Percentiles rank a stretch among this genome's conserved stretches.
Conservation (phyloP, 30 jellyfish, hydroid and myxozoan species). For the Pseudorhiza aurosa region DNA sequence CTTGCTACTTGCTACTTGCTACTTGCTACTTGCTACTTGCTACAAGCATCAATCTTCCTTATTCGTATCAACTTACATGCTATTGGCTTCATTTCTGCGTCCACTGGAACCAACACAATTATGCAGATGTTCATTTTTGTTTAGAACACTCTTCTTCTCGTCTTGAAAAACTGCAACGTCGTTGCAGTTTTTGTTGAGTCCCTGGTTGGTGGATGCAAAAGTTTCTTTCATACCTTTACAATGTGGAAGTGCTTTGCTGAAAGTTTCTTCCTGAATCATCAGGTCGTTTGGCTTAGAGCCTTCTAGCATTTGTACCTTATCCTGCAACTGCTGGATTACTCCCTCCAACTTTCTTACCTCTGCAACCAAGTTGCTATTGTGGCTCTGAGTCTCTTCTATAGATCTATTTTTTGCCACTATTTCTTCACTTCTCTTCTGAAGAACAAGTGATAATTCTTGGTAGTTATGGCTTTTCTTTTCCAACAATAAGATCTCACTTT, state of each 20-base stretch:
- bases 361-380: not conserved
- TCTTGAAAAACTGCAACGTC: not conserved
- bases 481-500: not conserved
- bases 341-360: not conserved
- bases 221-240: not conserved
- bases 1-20: no score
- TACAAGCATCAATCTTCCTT: no score
- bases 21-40: no score
- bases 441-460: not conserved
- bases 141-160: not conserved
- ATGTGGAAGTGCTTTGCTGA: not conserved
- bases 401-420: no score
- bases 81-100: no score
- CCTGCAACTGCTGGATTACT: not conserved
- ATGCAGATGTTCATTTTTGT: no score
- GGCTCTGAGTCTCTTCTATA: no score
- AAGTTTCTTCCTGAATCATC: not conserved
- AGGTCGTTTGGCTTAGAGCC: no score
- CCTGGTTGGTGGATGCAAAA: not conserved
- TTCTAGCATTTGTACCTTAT: not conserved
- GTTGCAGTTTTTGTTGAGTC: not conserved
- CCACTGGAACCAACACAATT: no score
- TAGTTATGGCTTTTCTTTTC: not conserved
- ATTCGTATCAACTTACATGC: no score
- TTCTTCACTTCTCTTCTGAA: not conserved